Evolutionary conservation across 1,140 invertebrate species (phyloP).

Genomic region (Drosophila bipectinata): DNA sequence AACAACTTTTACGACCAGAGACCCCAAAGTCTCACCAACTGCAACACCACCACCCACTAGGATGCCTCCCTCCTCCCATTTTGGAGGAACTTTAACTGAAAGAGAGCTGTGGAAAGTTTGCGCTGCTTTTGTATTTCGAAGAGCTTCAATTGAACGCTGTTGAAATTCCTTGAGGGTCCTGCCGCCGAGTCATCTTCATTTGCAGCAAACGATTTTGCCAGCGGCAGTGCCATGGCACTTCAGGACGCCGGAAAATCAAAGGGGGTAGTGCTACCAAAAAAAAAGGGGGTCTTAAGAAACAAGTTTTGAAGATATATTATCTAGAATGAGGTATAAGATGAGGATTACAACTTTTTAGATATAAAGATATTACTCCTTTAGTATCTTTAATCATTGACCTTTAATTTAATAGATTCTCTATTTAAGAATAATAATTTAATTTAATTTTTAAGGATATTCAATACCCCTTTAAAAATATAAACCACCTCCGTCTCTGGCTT

Average conservation of each 20-base stretch:
- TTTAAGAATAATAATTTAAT: no score
- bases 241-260: neutral
- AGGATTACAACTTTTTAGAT: no score
- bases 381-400: no score
- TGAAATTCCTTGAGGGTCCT: constrained; percentile 74
- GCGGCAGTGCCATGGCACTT: constrained; percentile 1
- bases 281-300: neutral
- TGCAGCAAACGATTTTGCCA: constrained; percentile 21
- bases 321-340: no score
- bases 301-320: neutral
- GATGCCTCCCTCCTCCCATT: neutral
- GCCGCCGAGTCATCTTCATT: constrained; percentile 57
- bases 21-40: constrained; percentile 13
- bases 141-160: constrained; percentile 78
- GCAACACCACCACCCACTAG: neutral
- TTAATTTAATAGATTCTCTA: no score
- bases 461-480: neutral
- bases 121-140: constrained; percentile 70
- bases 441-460: neutral
- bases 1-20: constrained; percentile 60
- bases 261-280: neutral
- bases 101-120: constrained; percentile 73
- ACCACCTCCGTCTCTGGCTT: neutral
- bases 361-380: no score
- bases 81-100: constrained; percentile 60